phyloP scores from a whole-genome alignment of 2,888 invertebrate species.

The Teleogryllus oceanicus region DNA sequence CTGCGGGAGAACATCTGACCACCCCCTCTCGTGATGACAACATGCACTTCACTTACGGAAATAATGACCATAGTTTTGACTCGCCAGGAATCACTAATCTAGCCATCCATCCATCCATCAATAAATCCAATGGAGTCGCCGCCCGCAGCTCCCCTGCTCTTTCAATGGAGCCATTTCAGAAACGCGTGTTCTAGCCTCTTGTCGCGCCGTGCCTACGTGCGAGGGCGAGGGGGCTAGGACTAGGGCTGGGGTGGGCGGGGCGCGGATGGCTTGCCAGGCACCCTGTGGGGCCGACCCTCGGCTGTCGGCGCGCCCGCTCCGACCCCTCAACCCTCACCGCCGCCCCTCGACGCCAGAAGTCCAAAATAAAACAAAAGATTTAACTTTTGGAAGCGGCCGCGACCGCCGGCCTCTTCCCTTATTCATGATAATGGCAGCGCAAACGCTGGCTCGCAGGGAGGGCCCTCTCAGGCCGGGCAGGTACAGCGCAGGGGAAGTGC shows the following conservation, averaged over 20 bases:
- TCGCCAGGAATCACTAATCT: too few relatives aligned
- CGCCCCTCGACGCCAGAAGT: not conserved
- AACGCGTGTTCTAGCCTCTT: not conserved
- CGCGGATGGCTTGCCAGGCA: not conserved
- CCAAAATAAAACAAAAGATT: conserved; percentile 10
- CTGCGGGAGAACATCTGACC: too few relatives aligned
- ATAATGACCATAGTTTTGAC: too few relatives aligned
- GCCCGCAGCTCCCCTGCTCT: not conserved
- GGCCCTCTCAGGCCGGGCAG: too few relatives aligned
- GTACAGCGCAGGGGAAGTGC: too few relatives aligned
- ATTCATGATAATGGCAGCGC: conserved; percentile 7
- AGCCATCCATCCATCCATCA: too few relatives aligned
- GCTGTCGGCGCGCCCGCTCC: not conserved
- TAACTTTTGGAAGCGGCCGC: not conserved
- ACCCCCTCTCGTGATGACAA: too few relatives aligned
- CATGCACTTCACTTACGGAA: too few relatives aligned
- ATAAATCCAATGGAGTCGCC: too few relatives aligned
- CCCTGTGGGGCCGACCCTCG: not conserved
- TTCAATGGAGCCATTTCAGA: not conserved
- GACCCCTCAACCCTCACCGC: not conserved
- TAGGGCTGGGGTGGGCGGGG: not conserved
- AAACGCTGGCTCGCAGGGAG: not conserved
- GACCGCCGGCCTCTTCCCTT: not conserved
- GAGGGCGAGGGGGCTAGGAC: not conserved
- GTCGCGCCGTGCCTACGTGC: not conserved